phyloP scores from a whole-genome alignment of 2,113 vertebrate genomes.

The Tyrannus savana region DNA sequence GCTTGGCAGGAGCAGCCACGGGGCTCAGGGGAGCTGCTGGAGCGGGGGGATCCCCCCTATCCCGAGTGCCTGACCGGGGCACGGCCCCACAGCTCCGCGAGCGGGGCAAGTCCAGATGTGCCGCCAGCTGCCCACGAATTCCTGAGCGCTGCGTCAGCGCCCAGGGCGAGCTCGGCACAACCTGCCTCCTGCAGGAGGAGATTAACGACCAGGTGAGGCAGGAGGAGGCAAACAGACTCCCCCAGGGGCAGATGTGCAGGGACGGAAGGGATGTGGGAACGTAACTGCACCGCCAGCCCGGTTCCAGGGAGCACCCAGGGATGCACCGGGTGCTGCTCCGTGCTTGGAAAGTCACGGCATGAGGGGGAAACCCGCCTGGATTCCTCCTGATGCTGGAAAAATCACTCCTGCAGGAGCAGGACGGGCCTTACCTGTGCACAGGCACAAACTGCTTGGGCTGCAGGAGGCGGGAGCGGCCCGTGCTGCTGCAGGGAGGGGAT shows the following conservation, averaged over 20 bases:
- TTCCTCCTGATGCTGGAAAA: background rate
- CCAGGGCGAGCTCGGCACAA: background rate
- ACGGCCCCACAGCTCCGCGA: background rate
- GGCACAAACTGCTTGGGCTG: background rate
- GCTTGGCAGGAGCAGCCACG: accelerated
- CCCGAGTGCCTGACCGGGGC: background rate
- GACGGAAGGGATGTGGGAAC: background rate
- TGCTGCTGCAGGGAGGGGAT: accelerated
- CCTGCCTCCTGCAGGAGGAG: background rate
- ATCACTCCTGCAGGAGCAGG: background rate
- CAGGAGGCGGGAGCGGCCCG: background rate
- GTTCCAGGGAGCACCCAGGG: background rate
- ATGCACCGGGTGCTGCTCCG: accelerated
- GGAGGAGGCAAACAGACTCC: background rate
- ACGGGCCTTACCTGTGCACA: background rate
- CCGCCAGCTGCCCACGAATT: background rate
- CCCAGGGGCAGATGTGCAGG: background rate
- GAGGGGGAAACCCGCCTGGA: accelerated
- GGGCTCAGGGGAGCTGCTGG: background rate
- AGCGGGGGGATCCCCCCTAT: background rate
- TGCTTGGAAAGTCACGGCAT: background rate
- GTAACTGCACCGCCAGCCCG: background rate
- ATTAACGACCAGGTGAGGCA: background rate
- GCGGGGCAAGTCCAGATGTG: background rate
- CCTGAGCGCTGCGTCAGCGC: background rate